Evolutionary conservation across 2,113 vertebrate genomes (phyloP), one percentile per base, ranked within the genome.

Genomic region (Phoxinus phoxinus): DNA sequence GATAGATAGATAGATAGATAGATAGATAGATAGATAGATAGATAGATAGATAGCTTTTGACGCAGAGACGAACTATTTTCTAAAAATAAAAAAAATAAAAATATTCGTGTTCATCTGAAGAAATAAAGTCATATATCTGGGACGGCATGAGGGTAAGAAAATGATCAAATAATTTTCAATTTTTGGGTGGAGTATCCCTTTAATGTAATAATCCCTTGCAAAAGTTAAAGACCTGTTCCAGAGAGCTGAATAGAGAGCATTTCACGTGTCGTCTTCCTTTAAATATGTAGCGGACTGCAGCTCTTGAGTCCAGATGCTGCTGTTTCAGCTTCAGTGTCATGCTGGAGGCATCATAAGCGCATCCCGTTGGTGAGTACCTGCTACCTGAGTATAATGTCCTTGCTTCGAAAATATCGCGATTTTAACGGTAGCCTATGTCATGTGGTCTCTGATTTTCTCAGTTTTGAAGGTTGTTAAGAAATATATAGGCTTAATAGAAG

Each of bases 241-340:
- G 25, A 75, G 13, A 6, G 23, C 53, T 56, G 53, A 7, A 56
- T 11, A 69, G 13, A 23, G 2, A 27, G 11, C 41, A 25, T 72
- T 72, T 72, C 23, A 25, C 11, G 37, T 46, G 46, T 56, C 74
- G 53, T 77, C 48, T 76, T 1, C 17, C 48, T 77, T 77, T 76
- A 76, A 76, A 74, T 74, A 48, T 46, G 46, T 48, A 30, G 44
- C 72, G 13, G 25, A 9, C 74, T 51, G 74, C 74, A 77, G 4
- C 48, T 19, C 15, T 19, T 7, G 41, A 51, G 25, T 74, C 44
- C 15, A 75, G 46, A 44, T 75, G 15, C 44, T 67, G 63, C 13
- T 67, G 63, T 30, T 32, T 13, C 27, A 17, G 25, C 63, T 7
- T 67, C 63, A 67, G 4, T 71, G 67, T 11, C 32, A 10, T 71